Evolutionary conservation across 2,797 vertebrate species (phyloP).

Genomic region (Paratrypauchen microcephalus): DNA sequence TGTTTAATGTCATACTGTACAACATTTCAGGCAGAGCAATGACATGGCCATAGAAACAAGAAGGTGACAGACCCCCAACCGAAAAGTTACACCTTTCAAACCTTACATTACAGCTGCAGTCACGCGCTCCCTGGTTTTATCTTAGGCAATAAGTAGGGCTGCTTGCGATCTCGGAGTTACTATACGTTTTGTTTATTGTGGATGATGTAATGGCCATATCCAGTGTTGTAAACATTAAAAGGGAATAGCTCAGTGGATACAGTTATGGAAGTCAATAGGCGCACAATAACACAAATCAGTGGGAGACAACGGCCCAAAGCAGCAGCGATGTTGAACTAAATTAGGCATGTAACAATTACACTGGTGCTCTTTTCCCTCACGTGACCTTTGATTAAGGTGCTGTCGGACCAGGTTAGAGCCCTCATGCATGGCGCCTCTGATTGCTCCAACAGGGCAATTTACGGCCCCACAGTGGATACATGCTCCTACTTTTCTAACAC

Average conservation of each 20-base stretch:
- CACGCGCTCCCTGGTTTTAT: constrained; percentile 44
- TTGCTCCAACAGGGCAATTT: constrained; percentile 54
- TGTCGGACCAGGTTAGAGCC: constrained; percentile 40
- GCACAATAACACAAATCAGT: constrained; percentile 72
- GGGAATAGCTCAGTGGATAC: constrained; percentile 58
- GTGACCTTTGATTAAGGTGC: constrained; percentile 71
- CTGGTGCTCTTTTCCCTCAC: constrained; percentile 29
- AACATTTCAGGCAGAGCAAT: too few species aligned
- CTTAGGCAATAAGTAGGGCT: constrained; percentile 50
- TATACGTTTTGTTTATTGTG: constrained; percentile 53
- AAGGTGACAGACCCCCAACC: too few species aligned
- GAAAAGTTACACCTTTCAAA: constrained; percentile 10
- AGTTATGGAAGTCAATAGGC: constrained; percentile 72
- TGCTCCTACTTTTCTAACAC: constrained; percentile 46
- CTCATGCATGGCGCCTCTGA: constrained; percentile 58
- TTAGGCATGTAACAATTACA: constrained; percentile 75
- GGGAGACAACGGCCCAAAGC: constrained; percentile 70
- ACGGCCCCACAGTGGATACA: constrained; percentile 39
- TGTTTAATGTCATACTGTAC: too few species aligned
- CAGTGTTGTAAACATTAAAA: constrained; percentile 61
- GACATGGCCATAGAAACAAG: too few species aligned
- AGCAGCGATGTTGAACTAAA: constrained; percentile 68
- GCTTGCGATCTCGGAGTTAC: constrained; percentile 44
- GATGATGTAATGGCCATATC: constrained; percentile 62
- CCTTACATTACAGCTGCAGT: constrained; percentile 41